Percentiles rank a stretch among this genome's conserved stretches.
These are phyloP conservation scores for Trissoscelio sp. DNA, from an alignment of 2,888 invertebrate genomes.

Conservation along the genomic window DNA sequence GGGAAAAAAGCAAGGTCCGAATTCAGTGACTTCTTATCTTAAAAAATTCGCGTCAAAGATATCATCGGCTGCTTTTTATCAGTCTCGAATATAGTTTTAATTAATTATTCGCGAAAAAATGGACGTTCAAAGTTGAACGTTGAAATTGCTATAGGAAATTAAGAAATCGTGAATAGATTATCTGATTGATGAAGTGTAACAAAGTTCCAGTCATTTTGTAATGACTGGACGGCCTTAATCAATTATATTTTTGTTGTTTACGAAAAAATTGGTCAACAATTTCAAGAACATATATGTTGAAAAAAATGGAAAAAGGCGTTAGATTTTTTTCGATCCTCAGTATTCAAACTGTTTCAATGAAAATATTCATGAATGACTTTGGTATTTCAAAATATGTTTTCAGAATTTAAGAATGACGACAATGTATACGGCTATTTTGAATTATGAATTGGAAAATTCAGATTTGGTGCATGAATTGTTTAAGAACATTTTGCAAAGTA, in stretches of 20 bases:
- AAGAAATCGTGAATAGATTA: slow-evolving; percentile 10
- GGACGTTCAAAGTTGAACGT: slow-evolving; percentile 2
- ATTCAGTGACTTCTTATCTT: background rate
- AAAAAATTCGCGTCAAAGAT: slow-evolving; percentile 1
- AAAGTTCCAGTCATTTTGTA: background rate
- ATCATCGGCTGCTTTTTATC: background rate
- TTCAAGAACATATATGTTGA: too few species aligned
- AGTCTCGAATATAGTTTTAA: background rate
- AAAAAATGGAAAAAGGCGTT: too few species aligned
- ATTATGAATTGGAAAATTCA: slow-evolving; percentile 1
- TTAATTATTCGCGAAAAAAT: slow-evolving; percentile 5
- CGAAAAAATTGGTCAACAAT: too few species aligned
- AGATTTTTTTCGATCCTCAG: too few species aligned
- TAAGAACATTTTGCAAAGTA: background rate
- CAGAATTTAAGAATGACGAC: background rate
- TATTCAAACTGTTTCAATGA: too few species aligned
- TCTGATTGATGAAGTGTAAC: background rate
- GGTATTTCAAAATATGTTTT: background rate
- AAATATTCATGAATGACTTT: background rate
- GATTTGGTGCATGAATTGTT: slow-evolving; percentile 6
- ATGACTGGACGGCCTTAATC: background rate
- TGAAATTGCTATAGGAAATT: background rate
- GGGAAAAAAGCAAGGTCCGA: background rate
- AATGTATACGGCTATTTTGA: too few species aligned
- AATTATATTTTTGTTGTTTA: background rate